A percentile compares a stretch with the other conserved stretches of the same genome.
phyloP scores from a whole-genome alignment of 2,797 vertebrate species.

The Acipenser transmontanus region DNA sequence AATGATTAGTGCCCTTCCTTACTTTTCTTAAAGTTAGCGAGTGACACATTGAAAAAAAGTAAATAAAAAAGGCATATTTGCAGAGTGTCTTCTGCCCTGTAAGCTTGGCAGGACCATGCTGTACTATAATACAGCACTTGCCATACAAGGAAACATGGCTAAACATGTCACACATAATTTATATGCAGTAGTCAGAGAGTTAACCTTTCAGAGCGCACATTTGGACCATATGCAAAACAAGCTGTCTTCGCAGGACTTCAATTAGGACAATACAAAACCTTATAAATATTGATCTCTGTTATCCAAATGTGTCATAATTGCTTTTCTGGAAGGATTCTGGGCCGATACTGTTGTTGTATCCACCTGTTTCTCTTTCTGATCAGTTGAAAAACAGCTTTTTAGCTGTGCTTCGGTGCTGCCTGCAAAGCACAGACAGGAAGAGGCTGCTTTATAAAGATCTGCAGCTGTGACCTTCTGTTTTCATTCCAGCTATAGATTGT shows the following conservation, averaged over 20 bases:
- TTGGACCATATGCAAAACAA: slow-evolving; percentile 47
- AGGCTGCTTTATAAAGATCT: slow-evolving; percentile 10
- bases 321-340: background rate
- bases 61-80: slow-evolving; percentile 54
- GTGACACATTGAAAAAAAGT: slow-evolving; percentile 53
- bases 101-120: slow-evolving; percentile 56
- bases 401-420: slow-evolving; percentile 21
- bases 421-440: slow-evolving; percentile 23
- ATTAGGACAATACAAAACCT: slow-evolving; percentile 3
- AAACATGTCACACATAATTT: slow-evolving; percentile 81
- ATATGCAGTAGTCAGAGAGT: slow-evolving; percentile 62
- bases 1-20: slow-evolving; percentile 48
- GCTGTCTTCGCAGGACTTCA: slow-evolving; percentile 7
- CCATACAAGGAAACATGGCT: slow-evolving; percentile 78
- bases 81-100: slow-evolving; percentile 52
- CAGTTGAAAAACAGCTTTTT: slow-evolving; percentile 14
- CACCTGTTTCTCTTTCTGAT: slow-evolving; percentile 1
- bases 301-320: background rate
- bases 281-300: background rate
- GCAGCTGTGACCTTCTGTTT: slow-evolving; percentile 31
- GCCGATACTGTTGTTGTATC: slow-evolving; percentile 12
- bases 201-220: slow-evolving; percentile 63
- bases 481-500: slow-evolving; percentile 4
- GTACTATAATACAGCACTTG: slow-evolving; percentile 58
- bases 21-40: slow-evolving; percentile 59